phyloP scores from a whole-genome alignment of 2,113 vertebrate genomes.

The Uria aalge region DNA sequence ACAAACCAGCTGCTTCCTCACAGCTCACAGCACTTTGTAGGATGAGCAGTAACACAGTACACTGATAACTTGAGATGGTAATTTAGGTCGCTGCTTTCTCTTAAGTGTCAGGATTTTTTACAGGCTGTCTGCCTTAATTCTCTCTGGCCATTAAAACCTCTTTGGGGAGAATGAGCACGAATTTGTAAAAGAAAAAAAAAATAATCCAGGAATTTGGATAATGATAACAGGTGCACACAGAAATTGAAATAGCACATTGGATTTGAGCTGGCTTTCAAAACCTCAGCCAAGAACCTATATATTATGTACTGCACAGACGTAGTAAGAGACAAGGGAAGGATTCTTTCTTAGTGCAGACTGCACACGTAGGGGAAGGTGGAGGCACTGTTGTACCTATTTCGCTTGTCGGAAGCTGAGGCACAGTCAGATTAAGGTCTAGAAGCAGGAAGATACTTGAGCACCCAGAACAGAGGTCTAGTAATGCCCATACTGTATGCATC shows the following conservation, averaged over 20 bases:
- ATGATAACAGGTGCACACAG: neutral
- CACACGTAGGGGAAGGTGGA: neutral
- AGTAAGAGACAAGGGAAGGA: neutral
- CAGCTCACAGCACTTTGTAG: neutral
- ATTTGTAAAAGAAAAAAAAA: neutral
- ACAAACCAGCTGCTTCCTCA: neutral
- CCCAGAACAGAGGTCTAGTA: neutral
- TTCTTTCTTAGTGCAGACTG: neutral
- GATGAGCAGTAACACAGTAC: neutral
- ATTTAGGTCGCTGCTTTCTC: neutral
- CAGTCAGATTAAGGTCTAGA: neutral
- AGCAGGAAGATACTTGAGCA: neutral
- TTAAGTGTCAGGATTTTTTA: conserved; percentile 23
- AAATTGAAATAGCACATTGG: conserved; percentile 25
- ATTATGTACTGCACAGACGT: neutral
- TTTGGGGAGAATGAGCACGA: neutral
- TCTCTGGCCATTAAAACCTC: conserved; percentile 17
- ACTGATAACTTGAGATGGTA: neutral
- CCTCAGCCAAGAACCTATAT: neutral
- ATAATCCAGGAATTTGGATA: neutral
- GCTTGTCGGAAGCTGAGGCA: neutral
- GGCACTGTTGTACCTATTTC: neutral
- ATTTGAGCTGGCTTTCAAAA: neutral
- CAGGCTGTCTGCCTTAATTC: conserved; percentile 8
- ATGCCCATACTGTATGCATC: neutral